Percentiles rank a stretch among this genome's conserved stretches.
These are phyloP conservation scores for Aphelenchoides fujianensis DNA, from an alignment of 1,140 invertebrate species.

Conservation along the genomic window DNA sequence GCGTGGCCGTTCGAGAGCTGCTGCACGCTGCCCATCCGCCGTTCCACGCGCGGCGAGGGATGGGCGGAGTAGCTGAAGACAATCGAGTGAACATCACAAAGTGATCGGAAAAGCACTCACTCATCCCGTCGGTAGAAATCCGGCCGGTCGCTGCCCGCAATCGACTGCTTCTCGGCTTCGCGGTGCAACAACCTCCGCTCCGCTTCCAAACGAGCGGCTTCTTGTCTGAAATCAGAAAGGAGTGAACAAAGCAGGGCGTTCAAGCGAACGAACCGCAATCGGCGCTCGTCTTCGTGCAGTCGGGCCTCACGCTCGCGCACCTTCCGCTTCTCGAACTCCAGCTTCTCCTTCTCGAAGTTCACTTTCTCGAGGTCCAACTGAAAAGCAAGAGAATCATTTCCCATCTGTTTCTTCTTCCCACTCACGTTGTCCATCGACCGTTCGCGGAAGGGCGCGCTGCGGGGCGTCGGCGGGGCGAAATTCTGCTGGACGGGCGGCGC, in stretches of 20 bases:
- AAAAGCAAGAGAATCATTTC: slow-evolving; percentile 24
- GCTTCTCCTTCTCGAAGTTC: slow-evolving; percentile 55
- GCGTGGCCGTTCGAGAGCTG: slow-evolving; percentile 29
- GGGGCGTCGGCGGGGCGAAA: slow-evolving; percentile 12
- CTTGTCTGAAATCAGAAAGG: slow-evolving; percentile 38
- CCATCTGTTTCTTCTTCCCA: not conserved
- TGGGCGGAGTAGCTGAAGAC: slow-evolving; percentile 28
- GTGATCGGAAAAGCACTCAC: too few relatives aligned
- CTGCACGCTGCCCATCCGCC: slow-evolving; percentile 33
- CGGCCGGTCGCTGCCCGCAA: slow-evolving; percentile 45
- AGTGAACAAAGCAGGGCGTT: not conserved
- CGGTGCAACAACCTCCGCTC: slow-evolving; percentile 41
- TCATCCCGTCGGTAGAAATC: slow-evolving; percentile 42
- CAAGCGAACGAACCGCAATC: slow-evolving; percentile 31
- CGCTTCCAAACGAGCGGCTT: slow-evolving; percentile 46
- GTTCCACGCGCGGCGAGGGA: slow-evolving; percentile 29
- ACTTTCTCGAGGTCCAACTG: slow-evolving; percentile 57
- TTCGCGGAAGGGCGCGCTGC: slow-evolving; percentile 28
- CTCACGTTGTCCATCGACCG: slow-evolving; percentile 50
- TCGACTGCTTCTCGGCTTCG: slow-evolving; percentile 49
- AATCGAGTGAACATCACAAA: too few relatives aligned
- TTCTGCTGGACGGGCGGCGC: slow-evolving; percentile 40
- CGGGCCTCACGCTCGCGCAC: slow-evolving; percentile 50
- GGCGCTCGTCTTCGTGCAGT: slow-evolving; percentile 50
- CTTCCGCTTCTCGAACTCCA: slow-evolving; percentile 57